Percentiles rank a stretch among this genome's conserved stretches.
Evolutionary conservation across 2,888 invertebrate genomes (phyloP).

Genomic region (Oeneis ivallda): DNA sequence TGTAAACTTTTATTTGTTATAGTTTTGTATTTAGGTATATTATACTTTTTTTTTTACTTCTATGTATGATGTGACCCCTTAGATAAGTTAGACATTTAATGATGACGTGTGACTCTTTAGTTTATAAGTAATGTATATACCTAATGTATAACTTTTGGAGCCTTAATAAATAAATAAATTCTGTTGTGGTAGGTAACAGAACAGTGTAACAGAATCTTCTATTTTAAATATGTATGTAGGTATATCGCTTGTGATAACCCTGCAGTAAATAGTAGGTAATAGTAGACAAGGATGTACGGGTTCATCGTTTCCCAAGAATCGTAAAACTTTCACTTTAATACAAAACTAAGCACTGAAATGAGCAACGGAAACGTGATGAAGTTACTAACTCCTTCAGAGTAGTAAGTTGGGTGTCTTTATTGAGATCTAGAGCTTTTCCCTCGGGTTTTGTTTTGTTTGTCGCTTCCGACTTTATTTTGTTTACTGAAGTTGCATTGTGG

Average conservation of each 20-base stretch:
- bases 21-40: too few relatives aligned
- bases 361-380: slow-evolving; percentile 30
- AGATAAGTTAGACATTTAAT: too few relatives aligned
- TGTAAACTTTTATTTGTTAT: too few relatives aligned
- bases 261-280: neutral
- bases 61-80: too few relatives aligned
- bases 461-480: slow-evolving; percentile 26
- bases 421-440: slow-evolving; percentile 28
- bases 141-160: too few relatives aligned
- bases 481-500: slow-evolving; percentile 21
- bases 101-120: too few relatives aligned
- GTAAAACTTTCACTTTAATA: slow-evolving; percentile 33
- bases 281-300: slow-evolving; percentile 15
- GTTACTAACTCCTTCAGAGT: slow-evolving; percentile 34
- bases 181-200: too few relatives aligned
- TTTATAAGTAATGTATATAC: too few relatives aligned
- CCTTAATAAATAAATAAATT: too few relatives aligned
- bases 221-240: neutral
- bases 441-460: slow-evolving; percentile 27
- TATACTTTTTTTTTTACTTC: too few relatives aligned
- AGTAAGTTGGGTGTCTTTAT: slow-evolving; percentile 33
- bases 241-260: slow-evolving; percentile 1
- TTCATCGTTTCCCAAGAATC: slow-evolving; percentile 27
- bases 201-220: neutral
- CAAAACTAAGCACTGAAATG: slow-evolving; percentile 28